These are phyloP conservation scores for Enteromius argenteus DNA, from an alignment of 2,797 vertebrate species.

Conservation along the genomic window DNA sequence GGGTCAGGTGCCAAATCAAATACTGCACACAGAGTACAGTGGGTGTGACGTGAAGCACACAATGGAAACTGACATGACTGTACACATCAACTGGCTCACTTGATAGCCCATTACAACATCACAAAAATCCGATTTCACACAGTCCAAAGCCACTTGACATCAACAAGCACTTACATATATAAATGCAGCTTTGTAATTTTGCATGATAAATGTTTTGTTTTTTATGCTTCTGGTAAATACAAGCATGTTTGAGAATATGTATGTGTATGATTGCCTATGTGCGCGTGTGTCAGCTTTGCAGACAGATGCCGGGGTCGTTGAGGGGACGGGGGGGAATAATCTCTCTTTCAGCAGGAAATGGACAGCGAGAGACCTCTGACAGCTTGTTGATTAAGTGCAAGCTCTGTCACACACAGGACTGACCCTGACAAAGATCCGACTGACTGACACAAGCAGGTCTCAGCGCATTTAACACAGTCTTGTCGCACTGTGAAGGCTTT, in stretches of 20 bases:
- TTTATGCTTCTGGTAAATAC: neutral
- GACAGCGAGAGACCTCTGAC: conserved; percentile 66
- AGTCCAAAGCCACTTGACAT: neutral
- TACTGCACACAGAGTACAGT: conserved; percentile 15
- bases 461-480: conserved; percentile 73
- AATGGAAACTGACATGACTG: conserved; percentile 23
- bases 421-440: conserved; percentile 79
- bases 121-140: conserved; percentile 15
- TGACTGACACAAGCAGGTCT: conserved; percentile 66
- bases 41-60: conserved; percentile 10
- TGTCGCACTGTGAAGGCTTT: conserved; percentile 68
- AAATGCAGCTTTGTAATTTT: neutral
- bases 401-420: conserved; percentile 73
- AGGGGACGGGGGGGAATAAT: conserved; percentile 70
- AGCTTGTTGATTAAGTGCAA: conserved; percentile 71
- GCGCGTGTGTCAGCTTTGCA: conserved; percentile 13
- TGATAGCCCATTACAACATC: conserved; percentile 20
- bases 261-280: conserved; percentile 33
- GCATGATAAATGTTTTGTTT: neutral
- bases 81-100: conserved; percentile 24
- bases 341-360: conserved; percentile 75
- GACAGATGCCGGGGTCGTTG: conserved; percentile 68
- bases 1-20: conserved; percentile 44
- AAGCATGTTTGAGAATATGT: neutral
- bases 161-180: neutral